Base-by-base conservation (phyloP, 1,140 invertebrate genomes). In the Halesus radiatus region DNA sequence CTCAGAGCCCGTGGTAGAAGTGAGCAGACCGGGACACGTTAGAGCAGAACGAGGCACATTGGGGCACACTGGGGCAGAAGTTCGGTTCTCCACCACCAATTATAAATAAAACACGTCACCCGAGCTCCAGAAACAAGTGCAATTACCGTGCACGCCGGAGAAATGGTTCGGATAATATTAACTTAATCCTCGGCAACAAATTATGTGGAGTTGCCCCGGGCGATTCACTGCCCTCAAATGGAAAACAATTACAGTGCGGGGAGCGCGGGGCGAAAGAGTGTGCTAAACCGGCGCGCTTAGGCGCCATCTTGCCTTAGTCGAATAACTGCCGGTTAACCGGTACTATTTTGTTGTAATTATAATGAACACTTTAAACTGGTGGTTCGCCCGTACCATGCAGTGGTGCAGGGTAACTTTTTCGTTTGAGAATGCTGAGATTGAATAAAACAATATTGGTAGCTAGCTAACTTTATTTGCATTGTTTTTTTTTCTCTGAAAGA, bases 101-200 rank as follows among this genome's bases (percentile, higher is more conserved):
- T 79, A 79, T 20, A 54, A 79, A 79, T 53, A 79, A 72, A 79
- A 76, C 66, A 72, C 74, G 68, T 77, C 64, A 77, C 45, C 68
- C 66, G 62, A 45, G 56, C 53, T 54, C 74, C 32, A 18, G 56
- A 45, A 60, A 76, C 56, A 18, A 32, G 29, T 60, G 53, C 74
- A 76, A 76, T 76, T 76, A 76, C 74, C 76, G 26, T 78, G 73
- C 56, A 32, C 53, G 37, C 32, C 58, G 58, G 52, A 60, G 74
- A 66, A 60, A 76, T 62, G 60, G 77, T 75, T 79, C 60, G 77
- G 73, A 79, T 81, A 81, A 81, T 81, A 81, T 81, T 79, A 79
- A 81, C 68, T 81, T 81, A 81, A 81, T 81, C 77, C 80, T 70
- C 50, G 37, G 76, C 56, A 72, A 76, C 80, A 79, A 81, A 81